A percentile compares a stretch with the other conserved stretches of the same genome.
Evolutionary conservation across 2,888 invertebrate species (phyloP).

Genomic region (Mesochorus sp.): DNA sequence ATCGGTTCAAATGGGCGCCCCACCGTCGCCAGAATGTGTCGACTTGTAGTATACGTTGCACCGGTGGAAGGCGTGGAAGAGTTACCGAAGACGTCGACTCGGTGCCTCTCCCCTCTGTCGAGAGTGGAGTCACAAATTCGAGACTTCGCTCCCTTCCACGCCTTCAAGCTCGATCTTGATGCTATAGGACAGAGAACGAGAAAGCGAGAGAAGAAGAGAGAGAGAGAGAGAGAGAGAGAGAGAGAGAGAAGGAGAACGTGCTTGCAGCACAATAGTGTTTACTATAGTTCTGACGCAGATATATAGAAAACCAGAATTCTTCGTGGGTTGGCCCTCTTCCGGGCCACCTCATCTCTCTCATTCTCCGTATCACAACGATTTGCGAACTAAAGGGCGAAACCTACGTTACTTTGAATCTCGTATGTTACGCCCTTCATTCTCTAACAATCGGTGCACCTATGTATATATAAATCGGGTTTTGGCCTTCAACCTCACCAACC

Average conservation of each 20-base stretch:
- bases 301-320: conserved; percentile 14
- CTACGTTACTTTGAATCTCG: neutral
- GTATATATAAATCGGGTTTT: conserved; percentile 35
- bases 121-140: conserved; percentile 53
- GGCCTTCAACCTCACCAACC: conserved; percentile 42
- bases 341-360: conserved; percentile 3
- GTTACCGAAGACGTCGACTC: conserved; percentile 34
- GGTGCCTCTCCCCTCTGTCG: conserved; percentile 21
- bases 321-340: conserved; percentile 4
- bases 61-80: conserved; percentile 11
- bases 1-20: neutral
- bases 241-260: too few species aligned
- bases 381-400: conserved; percentile 6
- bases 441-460: neutral
- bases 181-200: conserved; percentile 5
- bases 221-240: too few species aligned
- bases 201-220: too few species aligned
- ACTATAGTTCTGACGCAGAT: conserved; percentile 8
- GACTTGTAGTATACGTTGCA: conserved; percentile 5
- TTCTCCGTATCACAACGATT: neutral
- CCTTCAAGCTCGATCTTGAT: conserved; percentile 6
- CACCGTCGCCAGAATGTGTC: conserved; percentile 38
- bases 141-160: neutral
- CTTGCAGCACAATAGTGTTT: conserved; percentile 8
- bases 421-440: conserved; percentile 1